Conservation (phyloP, 2,888 invertebrate genomes). For the Yponomeuta cagnagella region DNA sequence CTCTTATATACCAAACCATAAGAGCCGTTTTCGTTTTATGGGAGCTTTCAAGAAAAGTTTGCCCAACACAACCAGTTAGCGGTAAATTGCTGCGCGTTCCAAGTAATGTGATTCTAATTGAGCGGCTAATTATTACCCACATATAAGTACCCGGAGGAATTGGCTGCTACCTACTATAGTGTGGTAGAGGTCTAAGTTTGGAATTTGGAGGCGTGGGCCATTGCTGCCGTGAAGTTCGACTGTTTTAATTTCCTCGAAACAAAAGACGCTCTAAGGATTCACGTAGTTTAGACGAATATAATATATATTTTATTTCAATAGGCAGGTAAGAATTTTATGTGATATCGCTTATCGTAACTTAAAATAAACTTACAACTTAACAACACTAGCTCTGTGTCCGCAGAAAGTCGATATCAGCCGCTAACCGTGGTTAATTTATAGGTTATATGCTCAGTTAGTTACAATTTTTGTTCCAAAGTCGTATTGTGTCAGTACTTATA, state of each 20-base stretch:
- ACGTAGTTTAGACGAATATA: neutral
- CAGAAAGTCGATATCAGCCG: no score
- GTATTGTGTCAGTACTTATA: no score
- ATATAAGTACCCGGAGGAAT: conserved; percentile 9
- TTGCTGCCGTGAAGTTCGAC: neutral
- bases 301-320: no score
- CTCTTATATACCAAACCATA: neutral
- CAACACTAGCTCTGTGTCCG: no score
- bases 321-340: no score
- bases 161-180: neutral
- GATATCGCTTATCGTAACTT: no score
- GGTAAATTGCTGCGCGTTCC: conserved; percentile 55
- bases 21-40: neutral
- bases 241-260: neutral
- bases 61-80: conserved; percentile 43
- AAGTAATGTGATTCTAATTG: conserved; percentile 74
- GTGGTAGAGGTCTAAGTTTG: neutral
- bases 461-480: no score
- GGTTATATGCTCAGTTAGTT: no score
- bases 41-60: neutral
- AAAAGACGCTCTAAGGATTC: neutral
- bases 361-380: no score
- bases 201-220: neutral
- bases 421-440: no score
- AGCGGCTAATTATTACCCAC: conserved; percentile 60